Conservation (phyloP, 2,113 vertebrate species). For the Rallus limicola region DNA sequence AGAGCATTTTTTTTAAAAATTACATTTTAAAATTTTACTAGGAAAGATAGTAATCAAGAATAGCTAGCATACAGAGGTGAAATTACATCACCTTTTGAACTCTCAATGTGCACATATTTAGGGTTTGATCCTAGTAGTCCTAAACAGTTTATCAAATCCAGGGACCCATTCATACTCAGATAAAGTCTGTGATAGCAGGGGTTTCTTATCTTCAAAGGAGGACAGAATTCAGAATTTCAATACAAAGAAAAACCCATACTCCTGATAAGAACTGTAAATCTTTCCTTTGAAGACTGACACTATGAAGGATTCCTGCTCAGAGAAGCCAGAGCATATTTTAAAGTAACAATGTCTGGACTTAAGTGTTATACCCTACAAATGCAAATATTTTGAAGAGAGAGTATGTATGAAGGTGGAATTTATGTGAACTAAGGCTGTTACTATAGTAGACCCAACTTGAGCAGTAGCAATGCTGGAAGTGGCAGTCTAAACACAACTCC, state of each 20-base stretch:
- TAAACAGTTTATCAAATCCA: conserved; percentile 32
- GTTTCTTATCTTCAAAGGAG: conserved; percentile 52
- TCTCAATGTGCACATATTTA: not conserved
- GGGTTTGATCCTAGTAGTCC: not conserved
- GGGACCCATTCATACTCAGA: conserved; percentile 16
- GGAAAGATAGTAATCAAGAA: not conserved
- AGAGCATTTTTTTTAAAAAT: not conserved
- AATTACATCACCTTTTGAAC: conserved; percentile 46
- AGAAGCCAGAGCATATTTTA: not conserved
- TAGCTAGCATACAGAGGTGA: not conserved
- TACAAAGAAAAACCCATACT: not conserved
- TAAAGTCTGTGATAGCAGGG: conserved; percentile 3
- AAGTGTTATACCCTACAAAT: not conserved
- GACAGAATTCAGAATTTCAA: conserved; percentile 28
- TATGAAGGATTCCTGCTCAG: conserved; percentile 4
- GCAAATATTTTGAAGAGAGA: not conserved
- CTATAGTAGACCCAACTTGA: not conserved
- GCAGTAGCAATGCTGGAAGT: conserved; percentile 17
- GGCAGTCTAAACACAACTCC: conserved; percentile 31
- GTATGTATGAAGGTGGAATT: not conserved
- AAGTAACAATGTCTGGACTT: not conserved
- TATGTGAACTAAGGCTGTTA: not conserved
- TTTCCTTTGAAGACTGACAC: conserved; percentile 46
- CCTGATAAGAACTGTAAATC: conserved; percentile 40
- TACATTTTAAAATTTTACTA: not conserved